These are phyloP conservation scores for Leguminivora glycinivorella DNA, from an alignment of 1,140 invertebrate genomes.

Conservation along the genomic window DNA sequence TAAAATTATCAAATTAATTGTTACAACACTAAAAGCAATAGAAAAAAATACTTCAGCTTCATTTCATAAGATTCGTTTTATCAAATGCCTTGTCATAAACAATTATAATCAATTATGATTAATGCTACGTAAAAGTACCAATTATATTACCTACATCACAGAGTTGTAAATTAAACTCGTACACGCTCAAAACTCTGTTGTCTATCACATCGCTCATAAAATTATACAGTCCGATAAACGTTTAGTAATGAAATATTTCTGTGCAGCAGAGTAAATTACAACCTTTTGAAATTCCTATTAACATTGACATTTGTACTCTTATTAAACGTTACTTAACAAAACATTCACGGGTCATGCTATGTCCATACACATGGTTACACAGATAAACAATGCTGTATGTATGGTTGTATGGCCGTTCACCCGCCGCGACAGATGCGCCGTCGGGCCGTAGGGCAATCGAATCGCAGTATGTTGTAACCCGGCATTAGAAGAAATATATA, in stretches of 20 bases:
- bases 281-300: conserved; percentile 59
- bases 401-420: conserved; percentile 38
- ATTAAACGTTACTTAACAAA: conserved; percentile 56
- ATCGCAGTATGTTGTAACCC: conserved; percentile 61
- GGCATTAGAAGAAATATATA: conserved; percentile 75
- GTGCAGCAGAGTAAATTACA: conserved; percentile 39
- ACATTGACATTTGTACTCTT: conserved; percentile 62
- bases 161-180: conserved; percentile 18
- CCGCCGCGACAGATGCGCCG: conserved; percentile 37
- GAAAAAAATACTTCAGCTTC: too few relatives aligned
- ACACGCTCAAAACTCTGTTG: conserved; percentile 15
- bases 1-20: too few relatives aligned
- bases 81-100: too few relatives aligned
- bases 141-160: background rate
- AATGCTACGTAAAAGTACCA: background rate
- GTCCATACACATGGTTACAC: conserved; percentile 47
- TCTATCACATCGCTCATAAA: conserved; percentile 30
- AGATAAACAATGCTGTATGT: conserved; percentile 36
- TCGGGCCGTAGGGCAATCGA: conserved; percentile 48
- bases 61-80: too few relatives aligned
- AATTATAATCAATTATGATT: too few relatives aligned
- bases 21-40: too few relatives aligned
- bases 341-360: conserved; percentile 52
- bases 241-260: conserved; percentile 36
- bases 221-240: conserved; percentile 33